A percentile compares a stretch with the other conserved stretches of the same genome.
Conservation (phyloP, 2,113 vertebrate genomes). For the Falco punctatus region DNA sequence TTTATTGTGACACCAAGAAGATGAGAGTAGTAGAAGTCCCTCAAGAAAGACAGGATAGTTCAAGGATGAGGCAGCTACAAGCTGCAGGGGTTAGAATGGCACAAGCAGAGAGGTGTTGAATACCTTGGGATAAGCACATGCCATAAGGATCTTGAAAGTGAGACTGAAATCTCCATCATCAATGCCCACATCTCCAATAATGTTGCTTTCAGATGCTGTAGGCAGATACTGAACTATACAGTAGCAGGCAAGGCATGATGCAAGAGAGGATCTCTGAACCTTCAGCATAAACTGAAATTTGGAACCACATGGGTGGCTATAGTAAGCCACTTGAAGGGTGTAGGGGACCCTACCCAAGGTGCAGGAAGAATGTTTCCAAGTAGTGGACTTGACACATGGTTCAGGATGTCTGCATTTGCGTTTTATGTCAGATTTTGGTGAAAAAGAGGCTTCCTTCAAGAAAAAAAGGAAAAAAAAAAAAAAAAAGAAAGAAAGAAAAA, state of each 20-base stretch:
- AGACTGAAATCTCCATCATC: neutral
- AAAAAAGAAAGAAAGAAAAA: accelerated
- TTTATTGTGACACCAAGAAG: neutral
- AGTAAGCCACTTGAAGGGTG: neutral
- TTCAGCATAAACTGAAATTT: neutral
- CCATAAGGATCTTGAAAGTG: neutral
- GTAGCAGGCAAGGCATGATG: neutral
- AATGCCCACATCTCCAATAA: neutral
- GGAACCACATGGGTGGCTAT: neutral
- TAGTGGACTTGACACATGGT: neutral
- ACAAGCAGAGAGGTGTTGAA: neutral
- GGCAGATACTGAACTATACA: neutral
- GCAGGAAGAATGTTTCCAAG: neutral
- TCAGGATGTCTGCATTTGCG: neutral
- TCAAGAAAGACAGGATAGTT: neutral
- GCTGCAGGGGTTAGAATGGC: neutral
- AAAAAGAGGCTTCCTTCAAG: neutral
- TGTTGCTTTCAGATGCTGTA: neutral
- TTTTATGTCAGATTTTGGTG: neutral
- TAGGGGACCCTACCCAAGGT: neutral
- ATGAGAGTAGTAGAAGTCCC: neutral
- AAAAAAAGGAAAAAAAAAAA: neutral
- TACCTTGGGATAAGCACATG: neutral
- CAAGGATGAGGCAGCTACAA: neutral
- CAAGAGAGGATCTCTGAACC: neutral